Conservation (phyloP, 1,140 invertebrate species). For the Drosophila busckii region DNA sequence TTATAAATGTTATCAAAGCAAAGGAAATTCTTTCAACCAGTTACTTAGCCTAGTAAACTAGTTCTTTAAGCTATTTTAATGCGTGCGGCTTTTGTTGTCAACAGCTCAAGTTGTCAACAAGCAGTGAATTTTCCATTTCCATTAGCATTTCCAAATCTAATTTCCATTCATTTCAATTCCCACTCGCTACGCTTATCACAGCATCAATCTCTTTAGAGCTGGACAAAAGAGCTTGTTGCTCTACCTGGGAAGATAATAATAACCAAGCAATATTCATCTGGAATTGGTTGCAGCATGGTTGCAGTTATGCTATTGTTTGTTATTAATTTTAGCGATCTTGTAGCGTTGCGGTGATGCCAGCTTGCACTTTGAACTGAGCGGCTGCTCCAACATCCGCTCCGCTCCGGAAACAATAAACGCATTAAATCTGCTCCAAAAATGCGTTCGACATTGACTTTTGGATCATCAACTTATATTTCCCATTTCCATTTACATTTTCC, state of each 20-base stretch:
- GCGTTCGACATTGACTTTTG: slow-evolving; percentile 26
- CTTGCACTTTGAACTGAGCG: slow-evolving; percentile 16
- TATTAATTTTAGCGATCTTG: too few relatives aligned
- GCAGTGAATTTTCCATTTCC: not conserved
- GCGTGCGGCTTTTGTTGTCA: too few relatives aligned
- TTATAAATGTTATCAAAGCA: not conserved
- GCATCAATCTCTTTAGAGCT: slow-evolving; percentile 54
- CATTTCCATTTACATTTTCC: slow-evolving; percentile 35
- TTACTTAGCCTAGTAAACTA: not conserved
- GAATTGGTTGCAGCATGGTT: too few relatives aligned
- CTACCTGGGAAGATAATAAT: slow-evolving; percentile 46
- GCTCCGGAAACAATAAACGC: slow-evolving; percentile 10
- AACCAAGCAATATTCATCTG: not conserved
- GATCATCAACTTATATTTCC: slow-evolving; percentile 26
- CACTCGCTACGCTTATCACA: slow-evolving; percentile 34
- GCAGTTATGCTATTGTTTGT: too few relatives aligned
- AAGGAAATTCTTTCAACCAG: not conserved
- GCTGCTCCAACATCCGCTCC: slow-evolving; percentile 22
- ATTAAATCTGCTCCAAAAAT: not conserved
- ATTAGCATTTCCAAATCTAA: too few relatives aligned
- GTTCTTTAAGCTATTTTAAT: slow-evolving; percentile 4
- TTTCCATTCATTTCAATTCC: not conserved
- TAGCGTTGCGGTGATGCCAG: too few relatives aligned
- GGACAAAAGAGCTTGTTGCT: slow-evolving; percentile 20
- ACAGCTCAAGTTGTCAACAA: slow-evolving; percentile 20